Evolutionary conservation across 2,888 invertebrate species (phyloP).

Genomic region (Amphipyra berbera): DNA sequence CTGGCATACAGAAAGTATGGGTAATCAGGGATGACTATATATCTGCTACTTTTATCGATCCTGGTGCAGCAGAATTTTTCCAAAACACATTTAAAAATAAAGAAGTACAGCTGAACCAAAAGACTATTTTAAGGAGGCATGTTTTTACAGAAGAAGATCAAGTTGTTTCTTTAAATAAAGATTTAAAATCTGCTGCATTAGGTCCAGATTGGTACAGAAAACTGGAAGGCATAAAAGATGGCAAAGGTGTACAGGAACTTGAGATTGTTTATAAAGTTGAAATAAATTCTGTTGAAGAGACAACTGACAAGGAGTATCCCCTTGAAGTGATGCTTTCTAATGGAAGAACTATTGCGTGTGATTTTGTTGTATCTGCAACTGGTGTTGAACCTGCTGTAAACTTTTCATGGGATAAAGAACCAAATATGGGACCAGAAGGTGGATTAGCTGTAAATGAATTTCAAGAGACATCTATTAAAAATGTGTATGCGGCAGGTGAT

Average conservation of each 20-base stretch:
- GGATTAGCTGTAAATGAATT: slow-evolving; percentile 96
- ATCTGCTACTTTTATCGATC: slow-evolving; percentile 98
- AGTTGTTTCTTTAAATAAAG: slow-evolving; percentile 75
- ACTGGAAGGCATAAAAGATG: slow-evolving; percentile 89
- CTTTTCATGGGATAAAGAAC: slow-evolving; percentile 87
- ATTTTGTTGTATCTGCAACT: slow-evolving; percentile 98
- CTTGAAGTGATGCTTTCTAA: slow-evolving; percentile 93
- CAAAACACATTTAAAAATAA: slow-evolving; percentile 84
- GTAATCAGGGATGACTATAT: slow-evolving; percentile 97
- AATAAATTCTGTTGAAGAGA: slow-evolving; percentile 82
- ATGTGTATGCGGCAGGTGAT: slow-evolving; percentile 99
- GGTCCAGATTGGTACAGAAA: slow-evolving; percentile 98
- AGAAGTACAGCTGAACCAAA: slow-evolving; percentile 59
- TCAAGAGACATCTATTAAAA: slow-evolving; percentile 94
- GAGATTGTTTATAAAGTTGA: slow-evolving; percentile 91
- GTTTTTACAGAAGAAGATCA: slow-evolving; percentile 91
- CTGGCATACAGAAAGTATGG: slow-evolving; percentile 97
- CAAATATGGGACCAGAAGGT: slow-evolving; percentile 92
- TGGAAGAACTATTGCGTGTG: slow-evolving; percentile 93
- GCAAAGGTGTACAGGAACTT: slow-evolving; percentile 85
- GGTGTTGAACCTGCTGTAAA: slow-evolving; percentile 94
- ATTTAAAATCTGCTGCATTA: slow-evolving; percentile 95
- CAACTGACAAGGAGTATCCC: slow-evolving; percentile 88
- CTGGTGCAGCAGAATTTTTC: slow-evolving; percentile 98
- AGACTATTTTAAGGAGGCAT: slow-evolving; percentile 90